Evolutionary conservation across 2,113 vertebrate species (phyloP), one percentile per base, ranked within the genome.

Genomic region (Nannospalax galili): DNA sequence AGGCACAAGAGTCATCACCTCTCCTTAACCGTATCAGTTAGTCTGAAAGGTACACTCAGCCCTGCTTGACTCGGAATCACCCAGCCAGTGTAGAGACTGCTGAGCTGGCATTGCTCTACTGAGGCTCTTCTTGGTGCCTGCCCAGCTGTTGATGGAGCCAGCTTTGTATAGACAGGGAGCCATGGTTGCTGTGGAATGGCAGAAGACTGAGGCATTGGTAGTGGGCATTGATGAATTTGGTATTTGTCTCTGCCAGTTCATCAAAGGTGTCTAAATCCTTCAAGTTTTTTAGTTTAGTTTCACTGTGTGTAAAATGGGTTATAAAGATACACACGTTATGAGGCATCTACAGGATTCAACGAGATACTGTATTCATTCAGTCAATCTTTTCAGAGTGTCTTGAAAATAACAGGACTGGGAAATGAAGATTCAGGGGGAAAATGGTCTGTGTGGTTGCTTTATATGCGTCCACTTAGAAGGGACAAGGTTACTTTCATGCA

Each of bases 201-300:
- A 79, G 30, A 45, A 65, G 72, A 73, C 5, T 1, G 48, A 48
- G 37, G 2, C 2, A 32, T 60, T 42, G 7, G 42, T 35, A 62
- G 45, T 4, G 42, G 17, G 37, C 42, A 30, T 86, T 32, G 12
- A 52, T 93, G 70, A 74, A 73, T 88, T 75, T 81, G 40, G 28
- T 30, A 70, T 22, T 70, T 84, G 48, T 40, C 15, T 52, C 11
- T 58, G 67, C 30, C 3, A 26, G 24, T 32, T 48, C 40, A 52
- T 30, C 48, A n/a, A n/a, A n/a, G n/a, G n/a, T n/a, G n/a, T n/a
- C n/a, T 72, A 45, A 79, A 19, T 48, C 48, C 52, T 52, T 80
- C 75, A 60, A 70, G 32, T 58, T 94, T 84, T 73, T 52, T 62
- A 94, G 35, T 32, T 91, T 62, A 52, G 32, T 86, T 79, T 89